Evolutionary conservation across 2,113 vertebrate species (phyloP).

Genomic region (Aspidoscelis tigris): DNA sequence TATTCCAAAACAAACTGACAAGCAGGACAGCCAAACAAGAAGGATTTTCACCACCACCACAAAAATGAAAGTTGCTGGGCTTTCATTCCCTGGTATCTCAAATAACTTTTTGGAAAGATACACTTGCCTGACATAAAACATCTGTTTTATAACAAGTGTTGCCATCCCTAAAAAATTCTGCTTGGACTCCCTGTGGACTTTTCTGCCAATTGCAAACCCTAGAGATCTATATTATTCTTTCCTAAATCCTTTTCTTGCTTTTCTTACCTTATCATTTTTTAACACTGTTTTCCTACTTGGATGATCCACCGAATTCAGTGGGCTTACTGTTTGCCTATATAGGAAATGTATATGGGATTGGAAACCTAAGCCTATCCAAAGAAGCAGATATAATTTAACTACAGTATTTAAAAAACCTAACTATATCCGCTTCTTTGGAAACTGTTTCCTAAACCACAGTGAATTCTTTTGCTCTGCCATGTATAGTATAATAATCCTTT

Average conservation of each 20-base stretch:
- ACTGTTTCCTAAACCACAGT: neutral
- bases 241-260: neutral
- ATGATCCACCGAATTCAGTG: neutral
- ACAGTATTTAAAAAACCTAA: neutral
- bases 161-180: neutral
- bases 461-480: neutral
- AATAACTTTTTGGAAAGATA: neutral
- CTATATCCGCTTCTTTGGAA: neutral
- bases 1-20: neutral
- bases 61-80: neutral
- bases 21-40: neutral
- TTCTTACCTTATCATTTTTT: neutral
- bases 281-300: too few species aligned
- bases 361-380: neutral
- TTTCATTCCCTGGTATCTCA: neutral
- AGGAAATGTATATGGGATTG: neutral
- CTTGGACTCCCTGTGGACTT: constrained; percentile 15
- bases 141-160: neutral
- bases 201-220: neutral
- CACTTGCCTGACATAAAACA: neutral
- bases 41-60: neutral
- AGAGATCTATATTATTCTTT: neutral
- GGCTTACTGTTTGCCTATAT: neutral
- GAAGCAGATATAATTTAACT: too few species aligned
- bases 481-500: neutral